Percentiles rank a stretch among this genome's conserved stretches.
These are phyloP conservation scores for Andrena bucephala DNA, from an alignment of 2,888 invertebrate species.

Conservation along the genomic window DNA sequence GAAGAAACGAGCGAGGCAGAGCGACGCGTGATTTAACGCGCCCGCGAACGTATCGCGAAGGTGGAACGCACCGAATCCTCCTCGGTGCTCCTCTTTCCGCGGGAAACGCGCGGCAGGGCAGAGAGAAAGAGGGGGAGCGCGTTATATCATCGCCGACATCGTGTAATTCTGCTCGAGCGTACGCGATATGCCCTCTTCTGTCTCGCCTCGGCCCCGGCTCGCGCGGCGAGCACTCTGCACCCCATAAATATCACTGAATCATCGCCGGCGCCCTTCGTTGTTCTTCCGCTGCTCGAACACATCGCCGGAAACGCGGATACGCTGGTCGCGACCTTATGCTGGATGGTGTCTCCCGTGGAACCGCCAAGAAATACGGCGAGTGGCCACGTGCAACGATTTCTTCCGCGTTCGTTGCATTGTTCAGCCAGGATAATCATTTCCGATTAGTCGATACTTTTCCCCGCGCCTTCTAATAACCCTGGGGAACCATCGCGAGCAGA, in stretches of 20 bases:
- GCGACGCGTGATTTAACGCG: conserved; percentile 57
- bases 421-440: neutral
- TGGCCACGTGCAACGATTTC: conserved; percentile 6
- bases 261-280: conserved; percentile 72
- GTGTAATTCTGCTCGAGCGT: conserved; percentile 80
- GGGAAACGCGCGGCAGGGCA: conserved; percentile 18
- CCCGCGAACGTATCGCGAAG: neutral
- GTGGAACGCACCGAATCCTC: conserved; percentile 16
- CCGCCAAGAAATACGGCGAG: conserved; percentile 13
- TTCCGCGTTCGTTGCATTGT: neutral
- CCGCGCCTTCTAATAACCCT: neutral
- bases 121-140: conserved; percentile 46
- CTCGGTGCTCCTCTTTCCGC: conserved; percentile 8
- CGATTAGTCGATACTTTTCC: too few species aligned
- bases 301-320: conserved; percentile 61
- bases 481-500: neutral
- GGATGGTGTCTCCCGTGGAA: conserved; percentile 13
- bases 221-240: conserved; percentile 75
- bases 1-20: neutral
- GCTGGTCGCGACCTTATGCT: conserved; percentile 56
- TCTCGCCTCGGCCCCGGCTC: conserved; percentile 54
- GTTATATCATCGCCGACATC: conserved; percentile 79
- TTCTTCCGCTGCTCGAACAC: conserved; percentile 61
- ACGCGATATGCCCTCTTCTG: conserved; percentile 67
- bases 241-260: conserved; percentile 83